Conservation (phyloP, 2,888 invertebrate genomes). For the Dinocampus coccinellae region DNA sequence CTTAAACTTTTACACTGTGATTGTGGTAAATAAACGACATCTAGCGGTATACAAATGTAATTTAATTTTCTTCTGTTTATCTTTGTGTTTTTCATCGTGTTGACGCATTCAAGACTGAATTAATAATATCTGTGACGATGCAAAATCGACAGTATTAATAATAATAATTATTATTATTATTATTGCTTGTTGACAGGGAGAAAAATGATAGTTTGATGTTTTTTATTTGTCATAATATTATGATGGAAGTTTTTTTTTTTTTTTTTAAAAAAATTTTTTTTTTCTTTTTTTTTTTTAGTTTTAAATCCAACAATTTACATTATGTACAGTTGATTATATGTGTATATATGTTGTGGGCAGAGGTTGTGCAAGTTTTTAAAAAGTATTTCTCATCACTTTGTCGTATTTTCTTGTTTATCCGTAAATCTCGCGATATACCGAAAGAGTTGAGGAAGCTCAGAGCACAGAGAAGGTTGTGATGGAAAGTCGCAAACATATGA, state of each 20-base stretch:
- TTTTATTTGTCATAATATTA: too few relatives aligned
- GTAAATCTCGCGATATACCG: constrained; percentile 22
- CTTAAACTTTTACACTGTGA: constrained; percentile 15
- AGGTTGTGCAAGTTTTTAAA: background rate
- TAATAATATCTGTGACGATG: too few relatives aligned
- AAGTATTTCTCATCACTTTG: constrained; percentile 21
- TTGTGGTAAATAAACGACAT: background rate
- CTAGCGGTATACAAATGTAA: background rate
- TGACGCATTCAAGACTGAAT: too few relatives aligned
- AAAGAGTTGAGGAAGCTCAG: constrained; percentile 24
- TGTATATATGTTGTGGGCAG: background rate
- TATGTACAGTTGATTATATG: background rate
- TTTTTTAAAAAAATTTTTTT: too few relatives aligned
- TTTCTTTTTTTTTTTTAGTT: background rate
- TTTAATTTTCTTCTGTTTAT: background rate
- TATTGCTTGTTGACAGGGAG: too few relatives aligned
- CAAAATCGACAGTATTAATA: too few relatives aligned
- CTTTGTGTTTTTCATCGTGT: background rate
- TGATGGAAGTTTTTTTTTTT: too few relatives aligned
- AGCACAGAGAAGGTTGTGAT: background rate
- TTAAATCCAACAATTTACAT: background rate
- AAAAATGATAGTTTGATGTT: too few relatives aligned
- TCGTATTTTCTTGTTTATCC: constrained; percentile 35
- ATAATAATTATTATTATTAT: too few relatives aligned
- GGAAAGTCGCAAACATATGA: background rate